Conservation (phyloP, 2,797 vertebrate species). For the Philypnodon macrostomus region DNA sequence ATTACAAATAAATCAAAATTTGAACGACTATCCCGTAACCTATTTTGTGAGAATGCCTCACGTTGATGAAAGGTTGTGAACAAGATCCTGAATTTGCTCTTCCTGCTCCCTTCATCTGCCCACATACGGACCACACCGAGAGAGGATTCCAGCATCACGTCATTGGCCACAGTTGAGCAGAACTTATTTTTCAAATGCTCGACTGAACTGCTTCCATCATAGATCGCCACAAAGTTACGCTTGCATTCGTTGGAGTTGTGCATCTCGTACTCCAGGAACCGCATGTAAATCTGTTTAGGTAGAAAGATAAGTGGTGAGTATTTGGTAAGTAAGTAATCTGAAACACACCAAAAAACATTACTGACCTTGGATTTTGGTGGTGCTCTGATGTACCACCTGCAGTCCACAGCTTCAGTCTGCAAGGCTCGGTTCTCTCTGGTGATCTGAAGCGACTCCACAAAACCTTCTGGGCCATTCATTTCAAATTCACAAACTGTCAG, state of each 20-base stretch:
- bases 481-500: conserved; percentile 93
- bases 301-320: not conserved
- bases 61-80: conserved; percentile 85
- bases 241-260: conserved; percentile 99
- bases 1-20: not conserved
- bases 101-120: conserved; percentile 94
- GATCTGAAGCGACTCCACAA: conserved; percentile 89
- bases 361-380: conserved; percentile 77
- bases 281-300: conserved; percentile 87
- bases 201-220: conserved; percentile 93
- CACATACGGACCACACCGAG: conserved; percentile 93
- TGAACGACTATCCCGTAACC: not conserved
- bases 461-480: conserved; percentile 91
- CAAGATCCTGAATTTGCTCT: conserved; percentile 93
- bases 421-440: conserved; percentile 82
- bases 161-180: conserved; percentile 96
- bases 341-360: not conserved
- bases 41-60: conserved; percentile 33
- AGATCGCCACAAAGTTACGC: conserved; percentile 94
- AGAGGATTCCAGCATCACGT: conserved; percentile 89
- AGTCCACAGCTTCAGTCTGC: conserved; percentile 91
- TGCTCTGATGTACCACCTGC: conserved; percentile 94
- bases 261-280: conserved; percentile 98
- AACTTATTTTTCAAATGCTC: conserved; percentile 95
- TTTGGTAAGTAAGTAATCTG: too few relatives aligned